Evolutionary conservation across 2,888 invertebrate species (phyloP).

Genomic region (Tricholauxania praeusta): DNA sequence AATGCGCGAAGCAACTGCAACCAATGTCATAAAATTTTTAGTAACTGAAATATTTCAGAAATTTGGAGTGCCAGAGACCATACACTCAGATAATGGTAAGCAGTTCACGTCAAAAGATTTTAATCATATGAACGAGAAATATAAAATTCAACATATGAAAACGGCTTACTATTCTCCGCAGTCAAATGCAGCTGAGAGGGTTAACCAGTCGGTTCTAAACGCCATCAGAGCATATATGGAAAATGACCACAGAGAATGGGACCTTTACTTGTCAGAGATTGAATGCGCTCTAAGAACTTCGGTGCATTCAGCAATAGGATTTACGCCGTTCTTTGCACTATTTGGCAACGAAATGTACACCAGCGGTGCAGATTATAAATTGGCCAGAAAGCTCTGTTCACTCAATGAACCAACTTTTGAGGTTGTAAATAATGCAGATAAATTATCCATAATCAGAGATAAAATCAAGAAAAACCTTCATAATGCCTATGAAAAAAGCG

Average conservation of each 20-base stretch:
- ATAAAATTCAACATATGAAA: constrained; percentile 43
- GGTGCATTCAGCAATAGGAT: background rate
- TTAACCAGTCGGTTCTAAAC: constrained; percentile 54
- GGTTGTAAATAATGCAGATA: too few relatives aligned
- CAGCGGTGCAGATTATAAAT: background rate
- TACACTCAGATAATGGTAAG: constrained; percentile 54
- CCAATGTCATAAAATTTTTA: too few relatives aligned
- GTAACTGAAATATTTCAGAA: too few relatives aligned
- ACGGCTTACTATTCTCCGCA: constrained; percentile 56
- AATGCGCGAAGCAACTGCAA: too few relatives aligned
- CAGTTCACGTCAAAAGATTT: constrained; percentile 48
- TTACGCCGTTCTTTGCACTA: background rate
- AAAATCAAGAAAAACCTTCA: constrained; percentile 3
- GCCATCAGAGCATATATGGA: constrained; percentile 12
- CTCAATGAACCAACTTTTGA: background rate
- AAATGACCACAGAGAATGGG: constrained; percentile 1
- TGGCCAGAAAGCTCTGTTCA: background rate
- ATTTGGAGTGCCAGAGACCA: too few relatives aligned
- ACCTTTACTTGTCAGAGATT: background rate
- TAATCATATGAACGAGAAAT: constrained; percentile 37
- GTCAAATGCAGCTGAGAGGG: constrained; percentile 57
- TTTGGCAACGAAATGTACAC: background rate
- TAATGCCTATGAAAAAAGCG: background rate
- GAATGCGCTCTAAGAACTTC: constrained; percentile 4
- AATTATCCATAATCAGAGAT: background rate